phyloP scores from a whole-genome alignment of 2,888 invertebrate genomes.

The Synanthedon formicaeformis region DNA sequence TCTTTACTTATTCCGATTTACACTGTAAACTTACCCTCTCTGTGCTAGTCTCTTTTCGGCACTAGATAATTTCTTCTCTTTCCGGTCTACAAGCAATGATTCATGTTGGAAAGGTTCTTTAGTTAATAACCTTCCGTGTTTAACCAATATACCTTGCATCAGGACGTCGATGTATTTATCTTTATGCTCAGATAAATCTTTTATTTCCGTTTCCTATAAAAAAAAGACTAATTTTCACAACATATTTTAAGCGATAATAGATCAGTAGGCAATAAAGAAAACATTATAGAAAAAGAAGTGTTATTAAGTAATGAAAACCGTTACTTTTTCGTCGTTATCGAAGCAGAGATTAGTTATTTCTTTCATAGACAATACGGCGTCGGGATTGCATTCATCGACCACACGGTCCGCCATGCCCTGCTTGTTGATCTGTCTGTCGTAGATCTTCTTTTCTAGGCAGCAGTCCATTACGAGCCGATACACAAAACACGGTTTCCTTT shows the following conservation, averaged over 20 bases:
- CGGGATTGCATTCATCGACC: constrained; percentile 97
- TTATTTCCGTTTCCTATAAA: constrained; percentile 76
- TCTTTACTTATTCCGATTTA: no score
- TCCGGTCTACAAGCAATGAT: constrained; percentile 91
- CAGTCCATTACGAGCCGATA: constrained; percentile 97
- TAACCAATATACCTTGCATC: constrained; percentile 78
- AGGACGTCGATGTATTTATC: constrained; percentile 86
- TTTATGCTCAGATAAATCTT: constrained; percentile 78
- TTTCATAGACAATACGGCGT: constrained; percentile 90
- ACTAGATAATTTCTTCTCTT: constrained; percentile 93
- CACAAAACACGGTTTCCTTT: constrained; percentile 93
- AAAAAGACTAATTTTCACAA: constrained; percentile 1
- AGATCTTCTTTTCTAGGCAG: constrained; percentile 97
- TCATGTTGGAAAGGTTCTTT: constrained; percentile 96
- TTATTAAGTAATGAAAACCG: background rate
- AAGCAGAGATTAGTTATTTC: constrained; percentile 91
- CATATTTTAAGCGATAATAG: no score
- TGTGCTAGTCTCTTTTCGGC: constrained; percentile 94
- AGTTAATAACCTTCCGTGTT: constrained; percentile 74
- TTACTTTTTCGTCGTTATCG: constrained; percentile 82
- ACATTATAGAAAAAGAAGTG: no score
- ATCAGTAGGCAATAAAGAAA: no score
- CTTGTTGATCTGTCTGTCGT: constrained; percentile 97
- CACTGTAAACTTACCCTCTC: constrained; percentile 62
- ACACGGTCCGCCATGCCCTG: constrained; percentile 98